These are phyloP conservation scores for Deladenus siricidicola DNA, from an alignment of 2,888 invertebrate species.

Conservation along the genomic window DNA sequence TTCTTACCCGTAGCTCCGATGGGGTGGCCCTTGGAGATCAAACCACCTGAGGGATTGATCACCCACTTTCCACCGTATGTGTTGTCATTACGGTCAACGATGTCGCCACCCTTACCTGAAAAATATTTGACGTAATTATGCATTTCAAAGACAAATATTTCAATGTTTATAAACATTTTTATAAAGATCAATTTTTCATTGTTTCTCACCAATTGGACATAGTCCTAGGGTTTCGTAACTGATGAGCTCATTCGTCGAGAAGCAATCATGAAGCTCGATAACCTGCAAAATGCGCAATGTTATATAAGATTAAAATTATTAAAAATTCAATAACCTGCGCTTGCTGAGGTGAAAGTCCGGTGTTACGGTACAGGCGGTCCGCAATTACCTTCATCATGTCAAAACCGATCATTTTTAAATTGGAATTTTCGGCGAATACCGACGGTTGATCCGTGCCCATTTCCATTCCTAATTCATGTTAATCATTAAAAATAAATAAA, in stretches of 20 bases:
- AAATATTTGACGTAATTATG: constrained; percentile 38
- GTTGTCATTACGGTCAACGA: constrained; percentile 87
- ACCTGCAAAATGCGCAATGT: constrained; percentile 24
- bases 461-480: constrained; percentile 68
- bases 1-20: constrained; percentile 77
- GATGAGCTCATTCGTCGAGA: constrained; percentile 89
- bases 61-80: constrained; percentile 95
- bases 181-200: neutral
- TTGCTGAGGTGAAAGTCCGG: constrained; percentile 58
- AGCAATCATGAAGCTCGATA: constrained; percentile 96
- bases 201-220: constrained; percentile 60
- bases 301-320: neutral
- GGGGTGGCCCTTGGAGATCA: constrained; percentile 96
- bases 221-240: constrained; percentile 92
- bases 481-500: neutral
- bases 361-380: constrained; percentile 67
- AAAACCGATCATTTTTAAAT: constrained; percentile 62
- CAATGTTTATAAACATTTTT: neutral
- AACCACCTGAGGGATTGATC: constrained; percentile 92
- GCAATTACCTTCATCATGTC: constrained; percentile 56
- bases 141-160: constrained; percentile 36
- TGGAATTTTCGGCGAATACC: constrained; percentile 72
- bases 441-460: constrained; percentile 85
- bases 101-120: constrained; percentile 78
- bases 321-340: constrained; percentile 43